Evolutionary conservation across 2,797 vertebrate species (phyloP).

Genomic region (Anguilla marmorata): DNA sequence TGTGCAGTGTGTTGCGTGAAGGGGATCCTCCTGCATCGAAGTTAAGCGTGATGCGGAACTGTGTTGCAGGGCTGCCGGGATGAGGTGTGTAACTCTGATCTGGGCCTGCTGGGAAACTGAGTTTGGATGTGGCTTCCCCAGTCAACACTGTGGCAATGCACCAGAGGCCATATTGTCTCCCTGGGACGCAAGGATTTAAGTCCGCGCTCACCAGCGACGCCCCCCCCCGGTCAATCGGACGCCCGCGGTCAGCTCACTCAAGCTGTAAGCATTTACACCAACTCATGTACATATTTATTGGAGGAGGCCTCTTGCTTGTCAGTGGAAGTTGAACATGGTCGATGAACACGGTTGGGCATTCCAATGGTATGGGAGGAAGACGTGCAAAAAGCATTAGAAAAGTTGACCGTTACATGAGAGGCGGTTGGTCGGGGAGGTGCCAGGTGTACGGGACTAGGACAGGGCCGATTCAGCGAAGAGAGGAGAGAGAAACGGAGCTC

Average conservation of each 20-base stretch:
- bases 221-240: not conserved
- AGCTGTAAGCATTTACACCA: not conserved
- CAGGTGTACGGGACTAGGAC: not conserved
- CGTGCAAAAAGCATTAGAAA: not conserved
- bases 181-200: too few relatives aligned
- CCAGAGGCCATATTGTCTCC: too few relatives aligned
- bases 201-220: not conserved
- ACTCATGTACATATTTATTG: not conserved
- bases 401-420: not conserved
- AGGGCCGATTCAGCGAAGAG: constrained; percentile 14
- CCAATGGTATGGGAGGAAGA: not conserved
- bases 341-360: not conserved
- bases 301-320: not conserved
- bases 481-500: not conserved
- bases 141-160: not conserved
- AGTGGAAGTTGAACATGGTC: not conserved
- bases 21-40: not conserved
- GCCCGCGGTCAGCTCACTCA: not conserved
- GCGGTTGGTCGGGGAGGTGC: not conserved
- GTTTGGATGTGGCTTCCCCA: not conserved
- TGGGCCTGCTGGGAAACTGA: not conserved
- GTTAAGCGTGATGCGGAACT: not conserved
- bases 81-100: too few relatives aligned
- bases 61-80: not conserved
- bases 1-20: not conserved